phyloP scores from a whole-genome alignment of 1,140 invertebrate genomes.

The Zaprionus camerounensis region DNA sequence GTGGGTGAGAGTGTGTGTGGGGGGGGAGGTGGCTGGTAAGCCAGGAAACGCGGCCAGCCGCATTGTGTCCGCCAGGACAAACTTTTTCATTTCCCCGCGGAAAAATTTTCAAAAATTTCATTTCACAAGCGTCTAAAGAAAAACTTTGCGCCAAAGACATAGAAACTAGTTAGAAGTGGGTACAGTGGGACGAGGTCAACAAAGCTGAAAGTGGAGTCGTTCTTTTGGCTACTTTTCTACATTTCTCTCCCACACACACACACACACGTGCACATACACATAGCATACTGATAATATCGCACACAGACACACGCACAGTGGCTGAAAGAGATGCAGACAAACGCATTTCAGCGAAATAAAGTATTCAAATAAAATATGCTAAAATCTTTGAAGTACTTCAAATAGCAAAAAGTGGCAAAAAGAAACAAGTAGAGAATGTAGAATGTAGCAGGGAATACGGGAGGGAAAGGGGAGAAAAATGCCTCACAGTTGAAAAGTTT shows the following conservation, averaged over 20 bases:
- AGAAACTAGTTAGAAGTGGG: slow-evolving; percentile 75
- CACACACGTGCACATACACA: background rate
- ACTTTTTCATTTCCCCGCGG: slow-evolving; percentile 83
- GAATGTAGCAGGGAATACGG: background rate
- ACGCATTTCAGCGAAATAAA: slow-evolving; percentile 78
- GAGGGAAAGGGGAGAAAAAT: slow-evolving; percentile 38
- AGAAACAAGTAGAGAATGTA: slow-evolving; percentile 42
- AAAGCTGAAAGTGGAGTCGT: slow-evolving; percentile 79
- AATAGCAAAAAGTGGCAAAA: slow-evolving; percentile 73
- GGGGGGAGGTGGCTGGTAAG: too few relatives aligned
- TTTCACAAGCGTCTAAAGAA: slow-evolving; percentile 74
- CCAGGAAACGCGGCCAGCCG: slow-evolving; percentile 49
- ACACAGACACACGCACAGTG: slow-evolving; percentile 24
- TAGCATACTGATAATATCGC: slow-evolving; percentile 3
- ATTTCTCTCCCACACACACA: background rate
- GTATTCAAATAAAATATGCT: slow-evolving; percentile 83
- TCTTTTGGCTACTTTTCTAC: slow-evolving; percentile 38
- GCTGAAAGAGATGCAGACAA: slow-evolving; percentile 37
- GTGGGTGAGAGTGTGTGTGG: background rate
- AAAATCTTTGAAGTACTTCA: slow-evolving; percentile 82
- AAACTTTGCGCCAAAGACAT: slow-evolving; percentile 79
- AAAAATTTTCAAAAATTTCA: slow-evolving; percentile 83
- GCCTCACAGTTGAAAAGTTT: slow-evolving; percentile 66
- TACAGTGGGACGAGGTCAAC: slow-evolving; percentile 40
- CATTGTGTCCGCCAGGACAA: slow-evolving; percentile 77